These are phyloP conservation scores for Hormiphora californensis DNA, from an alignment of 37 sponge, comb jelly and placozoan genomes.

Conservation along the genomic window DNA sequence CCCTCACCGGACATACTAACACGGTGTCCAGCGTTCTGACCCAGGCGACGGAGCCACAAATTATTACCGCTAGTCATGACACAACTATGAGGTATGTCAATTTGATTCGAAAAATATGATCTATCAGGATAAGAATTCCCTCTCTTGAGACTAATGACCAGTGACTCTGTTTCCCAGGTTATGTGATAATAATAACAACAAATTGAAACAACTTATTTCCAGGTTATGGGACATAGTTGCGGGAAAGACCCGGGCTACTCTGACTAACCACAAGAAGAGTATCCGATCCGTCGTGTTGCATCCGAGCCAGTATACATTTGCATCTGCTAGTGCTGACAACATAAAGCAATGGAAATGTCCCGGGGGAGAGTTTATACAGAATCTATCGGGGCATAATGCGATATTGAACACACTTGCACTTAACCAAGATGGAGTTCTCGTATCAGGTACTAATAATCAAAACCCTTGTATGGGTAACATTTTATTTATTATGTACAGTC, in stretches of 20 bases:
- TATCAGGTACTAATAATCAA: constrained; percentile 74
- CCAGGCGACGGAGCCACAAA: constrained; percentile 92
- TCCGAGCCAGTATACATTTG: constrained; percentile 90
- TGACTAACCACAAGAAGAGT: constrained; percentile 99
- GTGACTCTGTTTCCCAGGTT: background rate
- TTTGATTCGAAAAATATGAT: too few species aligned
- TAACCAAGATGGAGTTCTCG: constrained; percentile 85
- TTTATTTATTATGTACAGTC: too few species aligned
- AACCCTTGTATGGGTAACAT: too few species aligned
- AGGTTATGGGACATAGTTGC: constrained; percentile 97
- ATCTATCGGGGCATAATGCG: constrained; percentile 88
- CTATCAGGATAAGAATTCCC: too few species aligned
- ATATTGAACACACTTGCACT: constrained; percentile 84
- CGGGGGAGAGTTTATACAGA: constrained; percentile 96
- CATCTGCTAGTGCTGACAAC: constrained; percentile 89
- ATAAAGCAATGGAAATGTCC: constrained; percentile 98
- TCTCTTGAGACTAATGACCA: too few species aligned
- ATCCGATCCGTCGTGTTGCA: constrained; percentile 78
- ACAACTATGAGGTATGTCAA: constrained; percentile 70
- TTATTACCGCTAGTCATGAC: constrained; percentile 95
- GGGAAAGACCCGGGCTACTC: constrained; percentile 81
- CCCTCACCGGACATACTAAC: constrained; percentile 95
- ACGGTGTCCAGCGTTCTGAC: constrained; percentile 78
- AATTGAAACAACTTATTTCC: too few species aligned
- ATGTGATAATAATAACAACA: too few species aligned